phyloP scores from a whole-genome alignment of 1,140 invertebrate species.

The Macrosteles quadrilineatus region DNA sequence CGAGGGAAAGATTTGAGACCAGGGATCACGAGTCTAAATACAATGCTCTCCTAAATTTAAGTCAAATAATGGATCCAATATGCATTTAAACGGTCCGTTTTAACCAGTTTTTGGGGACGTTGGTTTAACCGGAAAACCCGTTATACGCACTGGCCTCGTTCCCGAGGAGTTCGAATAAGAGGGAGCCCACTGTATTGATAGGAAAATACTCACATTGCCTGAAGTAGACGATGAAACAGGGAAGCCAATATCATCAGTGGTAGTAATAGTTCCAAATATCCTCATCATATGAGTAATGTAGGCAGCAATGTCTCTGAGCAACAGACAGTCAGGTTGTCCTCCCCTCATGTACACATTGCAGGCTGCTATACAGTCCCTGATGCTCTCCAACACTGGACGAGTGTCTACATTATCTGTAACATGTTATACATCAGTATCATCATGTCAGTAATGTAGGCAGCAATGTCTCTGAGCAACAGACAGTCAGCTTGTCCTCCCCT shows the following conservation, averaged over 20 bases:
- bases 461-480: constrained; percentile 65
- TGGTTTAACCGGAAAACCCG: too few relatives aligned
- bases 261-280: constrained; percentile 84
- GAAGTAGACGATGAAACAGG: constrained; percentile 55
- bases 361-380: constrained; percentile 79
- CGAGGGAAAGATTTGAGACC: too few relatives aligned
- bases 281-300: constrained; percentile 88
- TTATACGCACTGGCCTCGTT: too few relatives aligned
- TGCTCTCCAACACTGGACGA: constrained; percentile 73
- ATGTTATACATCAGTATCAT: constrained; percentile 51
- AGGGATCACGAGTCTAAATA: too few relatives aligned
- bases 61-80: too few relatives aligned
- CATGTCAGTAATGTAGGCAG: constrained; percentile 82
- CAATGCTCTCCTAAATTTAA: too few relatives aligned
- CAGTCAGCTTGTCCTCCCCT: constrained; percentile 58
- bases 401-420: constrained; percentile 93
- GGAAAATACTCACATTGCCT: constrained; percentile 57
- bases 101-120: too few relatives aligned
- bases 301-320: constrained; percentile 67
- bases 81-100: too few relatives aligned
- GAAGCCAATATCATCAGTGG: constrained; percentile 77
- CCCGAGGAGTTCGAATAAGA: too few relatives aligned
- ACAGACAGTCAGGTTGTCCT: constrained; percentile 53
- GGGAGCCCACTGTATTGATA: too few relatives aligned
- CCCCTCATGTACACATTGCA: constrained; percentile 85